Conservation (phyloP, 2,113 vertebrate species). For the Poeciliopsis retropinna region DNA sequence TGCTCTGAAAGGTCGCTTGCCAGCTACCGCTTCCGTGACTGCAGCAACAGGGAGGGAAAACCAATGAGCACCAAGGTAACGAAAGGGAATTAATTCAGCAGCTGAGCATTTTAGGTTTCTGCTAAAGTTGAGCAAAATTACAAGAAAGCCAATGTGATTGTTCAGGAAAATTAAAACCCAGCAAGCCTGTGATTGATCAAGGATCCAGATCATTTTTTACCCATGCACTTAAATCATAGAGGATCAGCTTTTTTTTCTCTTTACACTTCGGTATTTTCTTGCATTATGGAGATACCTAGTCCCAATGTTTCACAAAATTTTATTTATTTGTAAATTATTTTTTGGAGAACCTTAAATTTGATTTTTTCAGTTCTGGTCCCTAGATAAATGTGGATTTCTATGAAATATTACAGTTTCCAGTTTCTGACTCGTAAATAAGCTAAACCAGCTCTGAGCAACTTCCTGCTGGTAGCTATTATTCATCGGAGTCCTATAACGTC, state of each 20-base stretch:
- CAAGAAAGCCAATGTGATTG: neutral
- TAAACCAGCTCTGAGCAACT: neutral
- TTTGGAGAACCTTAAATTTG: too few relatives aligned
- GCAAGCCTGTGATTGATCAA: neutral
- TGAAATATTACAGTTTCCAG: neutral
- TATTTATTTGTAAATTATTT: too few relatives aligned
- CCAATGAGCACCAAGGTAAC: conserved; percentile 8
- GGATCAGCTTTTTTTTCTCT: too few relatives aligned
- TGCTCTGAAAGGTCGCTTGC: conserved; percentile 55
- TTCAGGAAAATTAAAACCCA: neutral
- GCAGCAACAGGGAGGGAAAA: conserved; percentile 14
- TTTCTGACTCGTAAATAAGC: neutral
- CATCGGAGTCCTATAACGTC: too few relatives aligned
- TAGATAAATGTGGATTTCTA: neutral
- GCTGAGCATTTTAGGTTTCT: neutral
- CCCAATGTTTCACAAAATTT: too few relatives aligned
- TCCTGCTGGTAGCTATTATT: neutral
- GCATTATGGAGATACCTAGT: too few relatives aligned
- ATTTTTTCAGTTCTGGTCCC: too few relatives aligned
- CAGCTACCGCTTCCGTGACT: conserved; percentile 29
- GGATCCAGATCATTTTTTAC: neutral
- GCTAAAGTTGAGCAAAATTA: neutral
- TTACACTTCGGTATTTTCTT: too few relatives aligned
- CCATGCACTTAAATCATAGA: too few relatives aligned
- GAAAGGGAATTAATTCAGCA: conserved; percentile 1